Evolutionary conservation across 2,888 invertebrate species (phyloP), one percentile per base, ranked within the genome.

Genomic region (Diplazon laetatorius): DNA sequence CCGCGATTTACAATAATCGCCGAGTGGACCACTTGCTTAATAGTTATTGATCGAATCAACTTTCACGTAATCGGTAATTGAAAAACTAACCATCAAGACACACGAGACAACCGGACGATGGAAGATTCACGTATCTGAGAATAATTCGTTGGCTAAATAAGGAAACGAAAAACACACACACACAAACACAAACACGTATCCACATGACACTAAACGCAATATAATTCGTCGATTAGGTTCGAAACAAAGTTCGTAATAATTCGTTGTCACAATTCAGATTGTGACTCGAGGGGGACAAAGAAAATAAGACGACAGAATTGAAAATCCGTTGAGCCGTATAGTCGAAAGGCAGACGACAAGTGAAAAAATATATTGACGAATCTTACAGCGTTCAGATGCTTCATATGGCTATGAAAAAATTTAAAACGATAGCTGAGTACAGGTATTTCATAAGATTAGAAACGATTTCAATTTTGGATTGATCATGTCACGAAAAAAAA

Each of bases 1-100:
- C 79, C 77, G 72, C 79, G 76, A 81, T 81, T 81, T 72, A 79
- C 79, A 80, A 81, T 80, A 77, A 81, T 81, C 77, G 75, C 70
- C 72, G 44, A 60, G 55, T 78, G 78, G 78, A 71, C 78, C 78
- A 78, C 78, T 78, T 78, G 78, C 75, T 78, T 78, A 78, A 78
- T 78, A 78, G 75, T 75, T 75, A 78, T 75, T 59, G 71, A 78
- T 42, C 65, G 66, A 74, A 75, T 68, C 71, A 71, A 75, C 78
- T 78, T 75, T 78, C 78, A 68, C 75, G 62, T 68, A 71, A 75
- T 44, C 2, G 18, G 71, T 75, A 71, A 78, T 78, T 78, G 74
- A 78, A 78, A 78, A 74, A 63, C 70, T 39, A 63, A n/a, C 57
- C 69, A 14, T 10, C 12, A 18, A 35, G 30, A 30, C 9, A 12